A percentile compares a stretch with the other conserved stretches of the same genome.
These are phyloP conservation scores for Avahi laniger DNA, from an alignment of 2,797 vertebrate genomes.

Conservation along the genomic window DNA sequence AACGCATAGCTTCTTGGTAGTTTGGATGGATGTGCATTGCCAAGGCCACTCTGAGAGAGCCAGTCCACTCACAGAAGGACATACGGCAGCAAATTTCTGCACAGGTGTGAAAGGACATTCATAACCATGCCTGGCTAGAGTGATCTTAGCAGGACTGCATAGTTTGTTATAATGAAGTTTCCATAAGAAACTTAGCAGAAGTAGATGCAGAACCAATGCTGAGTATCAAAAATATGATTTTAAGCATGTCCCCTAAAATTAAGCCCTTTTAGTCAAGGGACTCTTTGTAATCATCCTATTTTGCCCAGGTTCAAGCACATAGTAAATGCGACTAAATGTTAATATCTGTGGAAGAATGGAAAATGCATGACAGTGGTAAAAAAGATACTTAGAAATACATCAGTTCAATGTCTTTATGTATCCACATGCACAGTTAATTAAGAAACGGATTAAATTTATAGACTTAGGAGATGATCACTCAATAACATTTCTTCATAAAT, in stretches of 20 bases:
- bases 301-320: not conserved
- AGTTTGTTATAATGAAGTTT: not conserved
- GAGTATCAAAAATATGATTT: not conserved
- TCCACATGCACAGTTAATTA: not conserved
- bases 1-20: not conserved
- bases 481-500: not conserved
- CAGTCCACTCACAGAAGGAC: not conserved
- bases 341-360: not conserved
- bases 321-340: not conserved
- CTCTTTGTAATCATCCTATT: not conserved
- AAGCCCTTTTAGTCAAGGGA: not conserved
- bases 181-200: not conserved
- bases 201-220: not conserved
- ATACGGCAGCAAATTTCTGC: not conserved
- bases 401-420: not conserved
- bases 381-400: not conserved
- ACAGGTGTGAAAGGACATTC: not conserved
- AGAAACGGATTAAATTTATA: not conserved
- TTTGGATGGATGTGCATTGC: not conserved
- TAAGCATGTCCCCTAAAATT: not conserved
- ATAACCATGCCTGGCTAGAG: rapidly evolving
- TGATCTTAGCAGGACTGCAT: not conserved
- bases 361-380: not conserved
- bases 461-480: not conserved
- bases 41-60: not conserved